phyloP scores from a whole-genome alignment of 2,797 vertebrate genomes.

The Acridotheres tristis region DNA sequence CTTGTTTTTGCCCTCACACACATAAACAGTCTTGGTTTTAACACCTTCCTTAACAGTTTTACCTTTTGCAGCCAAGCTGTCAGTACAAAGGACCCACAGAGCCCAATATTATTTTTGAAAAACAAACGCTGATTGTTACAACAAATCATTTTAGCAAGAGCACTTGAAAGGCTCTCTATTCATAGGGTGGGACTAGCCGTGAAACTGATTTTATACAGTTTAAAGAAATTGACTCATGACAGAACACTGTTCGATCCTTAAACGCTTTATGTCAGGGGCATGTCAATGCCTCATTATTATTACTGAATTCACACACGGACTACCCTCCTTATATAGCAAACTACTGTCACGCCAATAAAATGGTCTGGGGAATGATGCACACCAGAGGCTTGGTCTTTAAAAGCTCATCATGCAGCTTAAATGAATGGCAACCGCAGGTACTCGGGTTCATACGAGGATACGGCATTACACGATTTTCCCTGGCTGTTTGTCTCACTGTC shows the following conservation, averaged over 20 bases:
- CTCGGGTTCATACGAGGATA: background rate
- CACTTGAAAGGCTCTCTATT: background rate
- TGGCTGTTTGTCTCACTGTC: background rate
- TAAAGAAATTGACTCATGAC: background rate
- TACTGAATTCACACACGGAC: background rate
- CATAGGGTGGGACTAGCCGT: background rate
- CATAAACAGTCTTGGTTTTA: background rate
- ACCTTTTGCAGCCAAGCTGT: background rate
- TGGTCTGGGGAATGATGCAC: background rate
- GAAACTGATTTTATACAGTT: background rate
- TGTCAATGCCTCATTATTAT: background rate
- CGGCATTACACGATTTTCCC: background rate
- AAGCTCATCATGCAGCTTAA: background rate
- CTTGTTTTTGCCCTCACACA: background rate
- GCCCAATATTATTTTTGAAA: background rate
- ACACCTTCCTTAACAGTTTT: background rate
- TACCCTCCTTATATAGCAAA: background rate
- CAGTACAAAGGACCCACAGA: background rate
- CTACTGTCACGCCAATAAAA: background rate
- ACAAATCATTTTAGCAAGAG: background rate
- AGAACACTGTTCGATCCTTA: background rate
- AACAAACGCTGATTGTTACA: background rate
- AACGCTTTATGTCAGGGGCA: background rate
- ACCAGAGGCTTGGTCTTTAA: background rate
- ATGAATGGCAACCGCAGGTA: background rate